Percentiles rank a stretch among this genome's conserved stretches.
Evolutionary conservation across 2,113 vertebrate species (phyloP).

Genomic region (Maccullochella peelii): DNA sequence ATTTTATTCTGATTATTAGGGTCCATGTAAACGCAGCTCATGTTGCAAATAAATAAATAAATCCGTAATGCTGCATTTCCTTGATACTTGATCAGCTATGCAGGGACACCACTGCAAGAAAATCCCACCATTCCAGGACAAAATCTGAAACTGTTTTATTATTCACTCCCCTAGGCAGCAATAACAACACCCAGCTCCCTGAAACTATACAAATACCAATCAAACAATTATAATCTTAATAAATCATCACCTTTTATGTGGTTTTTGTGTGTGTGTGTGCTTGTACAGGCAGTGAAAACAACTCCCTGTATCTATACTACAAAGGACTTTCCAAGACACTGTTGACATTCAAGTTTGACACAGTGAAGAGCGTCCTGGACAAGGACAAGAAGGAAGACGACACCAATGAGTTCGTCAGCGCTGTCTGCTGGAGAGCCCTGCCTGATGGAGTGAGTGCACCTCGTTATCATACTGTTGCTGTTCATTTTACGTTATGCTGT

Average conservation of each 20-base stretch:
- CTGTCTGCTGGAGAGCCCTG: conserved; percentile 97
- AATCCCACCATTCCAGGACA: background rate
- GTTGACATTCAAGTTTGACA: conserved; percentile 98
- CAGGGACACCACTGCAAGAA: background rate
- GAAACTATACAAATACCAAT: background rate
- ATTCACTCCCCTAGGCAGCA: background rate
- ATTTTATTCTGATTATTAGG: too few relatives aligned
- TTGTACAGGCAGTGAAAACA: conserved; percentile 94
- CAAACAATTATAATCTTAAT: background rate
- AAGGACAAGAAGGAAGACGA: conserved; percentile 99
- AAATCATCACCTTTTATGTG: background rate
- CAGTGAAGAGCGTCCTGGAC: conserved; percentile 98
- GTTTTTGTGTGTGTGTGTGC: conserved; percentile 5
- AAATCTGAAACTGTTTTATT: background rate
- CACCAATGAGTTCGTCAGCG: conserved; percentile 99
- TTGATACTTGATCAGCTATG: background rate
- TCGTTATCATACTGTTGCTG: too few relatives aligned
- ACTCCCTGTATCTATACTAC: conserved; percentile 98
- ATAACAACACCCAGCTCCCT: background rate
- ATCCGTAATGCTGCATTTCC: background rate
- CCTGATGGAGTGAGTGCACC: conserved; percentile 92
- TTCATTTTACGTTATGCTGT: background rate
- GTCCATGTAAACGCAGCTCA: too few relatives aligned
- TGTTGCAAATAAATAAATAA: background rate
- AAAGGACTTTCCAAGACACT: conserved; percentile 99